Evolutionary conservation across 2,113 vertebrate species (phyloP), one percentile per base, ranked within the genome.

Genomic region (Strix uralensis): DNA sequence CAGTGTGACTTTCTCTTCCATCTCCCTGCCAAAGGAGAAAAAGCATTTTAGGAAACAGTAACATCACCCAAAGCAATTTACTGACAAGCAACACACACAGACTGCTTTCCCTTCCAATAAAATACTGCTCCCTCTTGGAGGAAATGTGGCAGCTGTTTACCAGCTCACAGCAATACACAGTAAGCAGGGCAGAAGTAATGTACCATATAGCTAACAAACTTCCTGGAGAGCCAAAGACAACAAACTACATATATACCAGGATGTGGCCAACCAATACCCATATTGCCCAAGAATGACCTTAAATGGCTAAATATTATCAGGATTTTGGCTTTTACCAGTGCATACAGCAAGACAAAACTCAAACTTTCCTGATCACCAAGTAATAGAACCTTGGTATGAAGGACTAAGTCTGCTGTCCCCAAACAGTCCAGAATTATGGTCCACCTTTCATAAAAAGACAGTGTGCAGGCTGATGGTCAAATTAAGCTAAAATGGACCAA

Each of bases 1-100:
- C 87, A 99, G 96, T 7, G 96, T 98, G 83, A 99, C 99, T 96
- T 98, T 99, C 86, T 99, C 99, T 73, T 99, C 99, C 97, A 99
- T 98, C 94, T 99, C 98, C 94, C 99, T 99, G 96, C 62, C 96
- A 96, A 96, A 83, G 89, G 89, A 96, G 57, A 96, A 83, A 97
- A 93, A 91, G 19, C 44, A 71, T 83, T 95, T 93, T 84, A 89
- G 75, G 82, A 91, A 94, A 85, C 34, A 92, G 65, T 25, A 89
- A 66, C 69, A 90, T 46, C 9, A 4, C 63, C 69, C 84, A 84
- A 82, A 69, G 55, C 67, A 72, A 90, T 95, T 88, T 84, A 88
- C 67, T 86, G 92, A 88, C 72, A 81, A 82, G 47, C 25, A 83
- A 80, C 78, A 73, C 36, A 57, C 52, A 65, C 9, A 30, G 30